A percentile compares a stretch with the other conserved stretches of the same genome.
Evolutionary conservation across 2,888 invertebrate species (phyloP).

Genomic region (Diogma glabrata): DNA sequence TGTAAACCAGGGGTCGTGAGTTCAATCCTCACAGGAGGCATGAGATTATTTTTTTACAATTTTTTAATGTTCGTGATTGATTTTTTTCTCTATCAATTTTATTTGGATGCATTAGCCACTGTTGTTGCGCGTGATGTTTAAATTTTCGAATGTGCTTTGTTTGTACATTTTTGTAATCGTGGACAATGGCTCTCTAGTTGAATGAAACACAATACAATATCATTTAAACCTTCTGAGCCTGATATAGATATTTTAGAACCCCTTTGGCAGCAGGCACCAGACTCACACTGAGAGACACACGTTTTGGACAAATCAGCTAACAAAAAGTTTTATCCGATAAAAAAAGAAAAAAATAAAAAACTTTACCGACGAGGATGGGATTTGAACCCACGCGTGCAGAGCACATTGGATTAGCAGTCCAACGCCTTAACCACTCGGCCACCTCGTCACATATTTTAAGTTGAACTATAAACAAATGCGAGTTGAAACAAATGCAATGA

Average conservation of each 20-base stretch:
- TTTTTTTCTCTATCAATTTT: constrained; percentile 5
- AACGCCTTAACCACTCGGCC: constrained; percentile 78
- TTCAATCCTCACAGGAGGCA: constrained; percentile 86
- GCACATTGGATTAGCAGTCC: constrained; percentile 78
- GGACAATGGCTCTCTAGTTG: constrained; percentile 98
- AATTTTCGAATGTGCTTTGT: constrained; percentile 87
- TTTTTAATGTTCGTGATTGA: background rate
- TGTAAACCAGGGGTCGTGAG: constrained; percentile 88
- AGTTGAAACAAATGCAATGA: constrained; percentile 77
- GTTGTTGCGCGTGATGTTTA: constrained; percentile 86
- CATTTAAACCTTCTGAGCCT: constrained; percentile 57
- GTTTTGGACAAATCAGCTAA: constrained; percentile 83
- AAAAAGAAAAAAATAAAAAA: no score
- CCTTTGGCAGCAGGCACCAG: constrained; percentile 45
- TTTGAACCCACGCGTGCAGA: constrained; percentile 77
- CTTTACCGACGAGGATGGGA: constrained; percentile 67
- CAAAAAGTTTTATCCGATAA: constrained; percentile 81
- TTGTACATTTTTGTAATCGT: constrained; percentile 95
- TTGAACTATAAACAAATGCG: no score
- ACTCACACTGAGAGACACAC: constrained; percentile 53
- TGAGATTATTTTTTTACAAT: background rate
- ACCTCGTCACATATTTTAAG: no score
- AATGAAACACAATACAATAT: constrained; percentile 79
- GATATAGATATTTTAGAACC: constrained; percentile 36
- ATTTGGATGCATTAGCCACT: constrained; percentile 56